These are phyloP conservation scores for Nasonia oneida DNA, from an alignment of 2,888 invertebrate species.

Conservation along the genomic window DNA sequence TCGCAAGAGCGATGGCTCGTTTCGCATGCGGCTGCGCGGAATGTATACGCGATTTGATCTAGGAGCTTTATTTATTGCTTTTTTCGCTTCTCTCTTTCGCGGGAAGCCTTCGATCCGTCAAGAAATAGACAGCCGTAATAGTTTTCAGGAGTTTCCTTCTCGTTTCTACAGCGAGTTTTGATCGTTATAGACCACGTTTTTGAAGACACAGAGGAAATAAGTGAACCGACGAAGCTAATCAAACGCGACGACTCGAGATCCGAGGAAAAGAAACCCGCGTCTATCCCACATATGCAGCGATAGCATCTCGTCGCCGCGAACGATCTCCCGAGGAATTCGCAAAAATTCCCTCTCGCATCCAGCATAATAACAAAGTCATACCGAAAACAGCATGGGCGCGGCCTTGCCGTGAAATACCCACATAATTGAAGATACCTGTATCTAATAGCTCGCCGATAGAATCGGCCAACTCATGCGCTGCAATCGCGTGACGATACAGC, in stretches of 20 bases:
- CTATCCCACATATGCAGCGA: not conserved
- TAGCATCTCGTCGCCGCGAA: not conserved
- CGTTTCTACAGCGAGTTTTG: not conserved
- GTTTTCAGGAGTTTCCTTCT: not conserved
- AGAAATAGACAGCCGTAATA: not conserved
- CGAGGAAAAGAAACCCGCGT: not conserved
- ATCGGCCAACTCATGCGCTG: constrained; percentile 14
- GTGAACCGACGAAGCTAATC: not conserved
- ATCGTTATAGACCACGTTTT: not conserved
- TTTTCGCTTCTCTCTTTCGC: not conserved
- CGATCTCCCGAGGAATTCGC: not conserved
- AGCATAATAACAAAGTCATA: not conserved
- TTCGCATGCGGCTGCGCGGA: not conserved
- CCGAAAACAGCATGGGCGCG: constrained; percentile 8
- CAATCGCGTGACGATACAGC: constrained; percentile 4
- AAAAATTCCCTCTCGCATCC: not conserved
- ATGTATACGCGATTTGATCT: constrained; percentile 8
- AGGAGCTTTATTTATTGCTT: constrained; percentile 9
- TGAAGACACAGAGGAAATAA: not conserved
- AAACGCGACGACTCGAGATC: not conserved
- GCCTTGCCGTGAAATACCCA: constrained; percentile 26
- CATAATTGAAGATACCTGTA: constrained; percentile 36
- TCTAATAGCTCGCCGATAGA: constrained; percentile 34
- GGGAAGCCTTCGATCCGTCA: not conserved
- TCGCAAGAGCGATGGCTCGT: constrained; percentile 1